Base-by-base conservation (phyloP, 2,888 invertebrate species). In the Marasmarcha lunaedactyla region DNA sequence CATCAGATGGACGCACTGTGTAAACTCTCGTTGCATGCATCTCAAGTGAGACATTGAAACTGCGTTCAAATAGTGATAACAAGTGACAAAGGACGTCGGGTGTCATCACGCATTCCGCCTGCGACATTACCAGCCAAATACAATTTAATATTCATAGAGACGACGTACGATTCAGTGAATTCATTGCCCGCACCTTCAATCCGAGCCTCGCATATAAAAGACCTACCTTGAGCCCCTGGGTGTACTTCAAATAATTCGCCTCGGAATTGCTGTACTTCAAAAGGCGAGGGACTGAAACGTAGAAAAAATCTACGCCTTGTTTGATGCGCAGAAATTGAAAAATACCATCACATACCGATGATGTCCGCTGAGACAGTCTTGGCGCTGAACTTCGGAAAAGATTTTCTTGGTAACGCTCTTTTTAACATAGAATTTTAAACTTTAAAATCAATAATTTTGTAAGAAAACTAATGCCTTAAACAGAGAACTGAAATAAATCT, bases 121-220 rank as follows among this genome's bases (percentile, higher is more conserved):
- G 56, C 67, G 68, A 77, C 76, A 79, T 76, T 77, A 62, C 66
- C 67, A 63, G 64, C 68, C 72, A 74, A 78, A 81, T 81, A 73
- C 64, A 77, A 76, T 78, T 78, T 79, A 78, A 78, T 78, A 81
- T 81, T 79, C 78, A 81, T 79, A 77, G 79, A 74, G 70, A 61
- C 67, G 69, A 68, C 74, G 68, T 76, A 72, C 76, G 71, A 79
- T 78, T 81, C 78, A 76, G 66, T 76, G 79, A 83, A 79, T 74
- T 71, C 78, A 73, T 73, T 65, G 74, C 60, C 70, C 73, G 70
- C 76, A 73, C 78, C 79, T 77, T 70, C 64, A 71, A 71, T 73
- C 70, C 69, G 58, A 65, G 74, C 58, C 60, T 62, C 70, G 72
- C 73, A 78, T 77, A 76, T 73, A 73, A 78, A 78, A 71, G 71